Conservation (phyloP, 2,797 vertebrate genomes). For the Lepidocolaptes lacrymiger region DNA sequence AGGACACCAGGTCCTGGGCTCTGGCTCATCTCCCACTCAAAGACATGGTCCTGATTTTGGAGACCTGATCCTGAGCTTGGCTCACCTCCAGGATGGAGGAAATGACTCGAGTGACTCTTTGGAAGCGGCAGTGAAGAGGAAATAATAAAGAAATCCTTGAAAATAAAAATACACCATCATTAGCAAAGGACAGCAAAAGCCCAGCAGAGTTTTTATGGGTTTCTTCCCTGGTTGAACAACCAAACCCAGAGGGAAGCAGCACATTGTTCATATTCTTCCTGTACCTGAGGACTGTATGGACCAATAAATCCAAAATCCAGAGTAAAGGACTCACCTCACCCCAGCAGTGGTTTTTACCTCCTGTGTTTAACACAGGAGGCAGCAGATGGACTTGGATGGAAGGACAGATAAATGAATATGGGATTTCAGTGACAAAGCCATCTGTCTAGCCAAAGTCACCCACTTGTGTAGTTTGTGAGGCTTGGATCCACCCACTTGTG, state of each 20-base stretch:
- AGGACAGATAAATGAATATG: slow-evolving; percentile 23
- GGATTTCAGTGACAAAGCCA: slow-evolving; percentile 60
- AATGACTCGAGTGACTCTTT: slow-evolving; percentile 42
- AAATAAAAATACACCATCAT: background rate
- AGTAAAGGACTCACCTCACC: background rate
- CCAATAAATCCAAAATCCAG: background rate
- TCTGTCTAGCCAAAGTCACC: slow-evolving; percentile 64
- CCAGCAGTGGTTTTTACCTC: background rate
- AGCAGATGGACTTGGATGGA: slow-evolving; percentile 42
- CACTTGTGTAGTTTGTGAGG: slow-evolving; percentile 48
- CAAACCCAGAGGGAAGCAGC: background rate
- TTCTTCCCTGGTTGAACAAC: background rate
- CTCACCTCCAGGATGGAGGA: slow-evolving; percentile 38
- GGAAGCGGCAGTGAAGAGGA: background rate
- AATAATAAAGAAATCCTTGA: slow-evolving; percentile 54
- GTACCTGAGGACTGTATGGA: background rate
- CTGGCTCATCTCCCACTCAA: background rate
- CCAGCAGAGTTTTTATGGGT: background rate
- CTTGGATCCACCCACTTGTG: slow-evolving; percentile 48
- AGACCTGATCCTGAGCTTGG: slow-evolving; percentile 46
- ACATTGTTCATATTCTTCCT: background rate
- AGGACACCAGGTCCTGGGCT: background rate
- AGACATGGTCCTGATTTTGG: background rate
- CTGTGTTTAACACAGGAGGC: background rate
- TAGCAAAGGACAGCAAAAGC: background rate